Evolutionary conservation across 1,140 invertebrate species (phyloP).

Genomic region (Pseudomyrmex dendroicus): DNA sequence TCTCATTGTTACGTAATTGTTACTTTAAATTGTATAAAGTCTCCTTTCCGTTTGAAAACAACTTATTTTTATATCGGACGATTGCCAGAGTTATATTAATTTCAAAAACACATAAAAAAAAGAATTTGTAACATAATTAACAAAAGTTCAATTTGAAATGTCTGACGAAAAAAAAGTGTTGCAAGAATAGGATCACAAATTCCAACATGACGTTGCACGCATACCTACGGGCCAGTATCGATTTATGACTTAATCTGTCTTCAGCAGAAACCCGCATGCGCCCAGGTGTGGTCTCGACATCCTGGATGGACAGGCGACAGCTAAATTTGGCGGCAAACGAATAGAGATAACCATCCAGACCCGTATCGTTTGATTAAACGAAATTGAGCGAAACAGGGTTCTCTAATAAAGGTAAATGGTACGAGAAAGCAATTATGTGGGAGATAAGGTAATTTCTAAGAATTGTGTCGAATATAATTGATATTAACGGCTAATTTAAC

Average conservation of each 20-base stretch:
- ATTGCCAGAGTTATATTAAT: neutral
- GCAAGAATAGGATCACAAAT: neutral
- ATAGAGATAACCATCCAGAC: constrained; percentile 70
- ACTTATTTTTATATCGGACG: no score
- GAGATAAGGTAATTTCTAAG: constrained; percentile 70
- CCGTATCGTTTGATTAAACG: constrained; percentile 78
- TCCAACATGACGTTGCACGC: constrained; percentile 61
- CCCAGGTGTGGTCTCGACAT: constrained; percentile 74
- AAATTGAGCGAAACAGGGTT: constrained; percentile 71
- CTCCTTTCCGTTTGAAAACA: no score
- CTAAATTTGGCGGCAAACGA: constrained; percentile 50
- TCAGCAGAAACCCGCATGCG: constrained; percentile 74
- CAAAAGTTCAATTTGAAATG: neutral
- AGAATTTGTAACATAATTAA: neutral
- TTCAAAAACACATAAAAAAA: neutral
- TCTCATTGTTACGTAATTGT: neutral
- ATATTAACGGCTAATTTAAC: constrained; percentile 71
- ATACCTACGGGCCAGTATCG: constrained; percentile 63
- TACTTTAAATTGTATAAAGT: neutral
- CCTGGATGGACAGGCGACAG: neutral
- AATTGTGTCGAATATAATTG: constrained; percentile 61
- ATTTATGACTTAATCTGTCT: constrained; percentile 62
- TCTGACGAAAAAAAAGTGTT: neutral
- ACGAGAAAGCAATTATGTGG: constrained; percentile 69
- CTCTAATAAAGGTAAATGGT: constrained; percentile 72